Evolutionary conservation across 2,113 vertebrate species (phyloP).

Genomic region (Dicaeum eximium): DNA sequence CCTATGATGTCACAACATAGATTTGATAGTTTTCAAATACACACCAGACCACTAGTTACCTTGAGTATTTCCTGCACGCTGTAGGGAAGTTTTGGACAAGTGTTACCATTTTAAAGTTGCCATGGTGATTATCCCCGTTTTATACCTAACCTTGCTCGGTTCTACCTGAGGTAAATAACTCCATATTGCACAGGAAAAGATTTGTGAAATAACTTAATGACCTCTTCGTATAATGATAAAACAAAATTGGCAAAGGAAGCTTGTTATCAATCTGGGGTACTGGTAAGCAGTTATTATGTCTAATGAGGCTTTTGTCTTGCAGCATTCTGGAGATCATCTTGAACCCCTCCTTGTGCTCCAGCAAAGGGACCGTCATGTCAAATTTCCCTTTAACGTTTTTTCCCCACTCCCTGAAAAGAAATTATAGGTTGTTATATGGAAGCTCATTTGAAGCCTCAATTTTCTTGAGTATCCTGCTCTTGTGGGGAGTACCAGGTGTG

Average conservation of each 20-base stretch:
- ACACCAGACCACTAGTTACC: background rate
- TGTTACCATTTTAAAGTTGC: slow-evolving; percentile 22
- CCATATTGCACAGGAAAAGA: slow-evolving; percentile 64
- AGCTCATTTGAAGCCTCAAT: slow-evolving; percentile 95
- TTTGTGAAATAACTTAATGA: slow-evolving; percentile 79
- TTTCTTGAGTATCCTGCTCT: slow-evolving; percentile 82
- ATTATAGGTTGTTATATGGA: slow-evolving; percentile 84
- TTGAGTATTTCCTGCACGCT: background rate
- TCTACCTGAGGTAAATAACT: slow-evolving; percentile 62
- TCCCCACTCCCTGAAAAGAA: slow-evolving; percentile 82
- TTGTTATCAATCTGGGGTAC: slow-evolving; percentile 76
- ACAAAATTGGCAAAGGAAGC: slow-evolving; percentile 80
- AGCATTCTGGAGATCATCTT: slow-evolving; percentile 88
- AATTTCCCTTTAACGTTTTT: slow-evolving; percentile 82
- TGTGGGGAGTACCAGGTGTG: slow-evolving; percentile 83
- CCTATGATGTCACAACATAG: background rate
- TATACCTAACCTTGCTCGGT: slow-evolving; percentile 20
- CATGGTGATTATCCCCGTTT: background rate
- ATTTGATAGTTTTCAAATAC: slow-evolving; percentile 30
- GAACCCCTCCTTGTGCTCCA: slow-evolving; percentile 84
- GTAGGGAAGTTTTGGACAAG: background rate
- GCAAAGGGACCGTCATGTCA: slow-evolving; percentile 74
- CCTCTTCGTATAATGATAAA: slow-evolving; percentile 79
- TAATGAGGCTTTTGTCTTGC: slow-evolving; percentile 97
- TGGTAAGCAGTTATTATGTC: slow-evolving; percentile 89